Conservation (phyloP, 2,888 invertebrate species). For the Cheilosia variabilis region DNA sequence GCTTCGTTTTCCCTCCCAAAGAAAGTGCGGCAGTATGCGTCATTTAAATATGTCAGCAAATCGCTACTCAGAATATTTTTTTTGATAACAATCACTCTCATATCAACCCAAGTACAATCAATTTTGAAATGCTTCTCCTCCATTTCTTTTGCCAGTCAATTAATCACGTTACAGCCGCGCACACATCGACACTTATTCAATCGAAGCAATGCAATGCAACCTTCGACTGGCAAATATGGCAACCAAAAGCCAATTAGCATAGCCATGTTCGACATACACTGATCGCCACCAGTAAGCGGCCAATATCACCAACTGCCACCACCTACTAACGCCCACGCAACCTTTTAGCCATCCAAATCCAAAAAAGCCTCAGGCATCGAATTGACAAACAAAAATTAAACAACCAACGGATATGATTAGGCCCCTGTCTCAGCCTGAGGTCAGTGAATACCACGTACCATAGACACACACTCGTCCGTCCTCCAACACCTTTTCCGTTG, state of each 20-base stretch:
- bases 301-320: constrained; percentile 63
- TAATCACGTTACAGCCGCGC: constrained; percentile 32
- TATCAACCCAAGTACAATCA: too few species aligned
- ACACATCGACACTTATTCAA: constrained; percentile 35
- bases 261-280: constrained; percentile 64
- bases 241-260: constrained; percentile 68
- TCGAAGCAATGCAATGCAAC: constrained; percentile 60
- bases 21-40: too few species aligned
- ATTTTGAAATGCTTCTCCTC: too few species aligned
- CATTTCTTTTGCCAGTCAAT: not conserved
- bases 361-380: constrained; percentile 48
- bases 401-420: constrained; percentile 60
- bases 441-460: constrained; percentile 50
- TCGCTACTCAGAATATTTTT: too few species aligned
- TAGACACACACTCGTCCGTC: constrained; percentile 36
- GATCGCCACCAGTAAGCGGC: constrained; percentile 57
- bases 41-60: too few species aligned
- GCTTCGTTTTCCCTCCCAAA: too few species aligned
- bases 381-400: constrained; percentile 13
- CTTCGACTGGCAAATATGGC: constrained; percentile 60
- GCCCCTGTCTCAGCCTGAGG: constrained; percentile 47
- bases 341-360: constrained; percentile 42
- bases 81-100: too few species aligned
- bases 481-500: not conserved
- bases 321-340: constrained; percentile 65